These are phyloP conservation scores for Thamnaconus septentrionalis DNA, from an alignment of 2,113 vertebrate genomes.

Conservation along the genomic window DNA sequence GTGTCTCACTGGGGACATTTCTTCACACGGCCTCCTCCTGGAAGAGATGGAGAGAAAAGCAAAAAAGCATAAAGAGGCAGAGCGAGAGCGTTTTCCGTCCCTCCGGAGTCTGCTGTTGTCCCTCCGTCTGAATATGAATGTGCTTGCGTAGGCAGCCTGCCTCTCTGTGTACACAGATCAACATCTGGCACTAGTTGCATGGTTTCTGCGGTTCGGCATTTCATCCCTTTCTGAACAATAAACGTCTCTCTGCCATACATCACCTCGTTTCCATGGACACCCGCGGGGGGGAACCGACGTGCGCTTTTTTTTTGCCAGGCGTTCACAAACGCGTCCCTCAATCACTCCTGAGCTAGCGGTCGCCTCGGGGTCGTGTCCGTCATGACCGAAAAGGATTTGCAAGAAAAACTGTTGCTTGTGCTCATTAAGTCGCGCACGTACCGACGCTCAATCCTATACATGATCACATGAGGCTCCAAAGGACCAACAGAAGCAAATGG, in stretches of 20 bases:
- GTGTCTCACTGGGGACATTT: conserved; percentile 61
- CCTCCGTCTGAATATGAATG: conserved; percentile 41
- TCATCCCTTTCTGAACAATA: conserved; percentile 57
- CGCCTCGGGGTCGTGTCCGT: too few species aligned
- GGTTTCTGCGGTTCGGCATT: conserved; percentile 52
- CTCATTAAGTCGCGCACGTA: background rate
- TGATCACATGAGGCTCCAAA: conserved; percentile 49
- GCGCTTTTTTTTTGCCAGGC: too few species aligned
- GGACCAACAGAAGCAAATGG: conserved; percentile 40
- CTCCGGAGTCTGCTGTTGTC: conserved; percentile 16
- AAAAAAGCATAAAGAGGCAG: conserved; percentile 13
- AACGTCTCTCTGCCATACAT: conserved; percentile 46
- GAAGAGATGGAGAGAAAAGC: conserved; percentile 24
- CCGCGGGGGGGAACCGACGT: conserved; percentile 2
- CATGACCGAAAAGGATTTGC: too few species aligned
- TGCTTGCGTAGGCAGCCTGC: conserved; percentile 46
- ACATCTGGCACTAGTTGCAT: conserved; percentile 61
- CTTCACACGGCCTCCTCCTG: conserved; percentile 72
- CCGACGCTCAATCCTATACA: conserved; percentile 17
- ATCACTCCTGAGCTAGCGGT: background rate
- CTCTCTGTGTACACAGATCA: conserved; percentile 48
- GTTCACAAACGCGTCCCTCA: background rate
- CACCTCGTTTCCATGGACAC: conserved; percentile 40
- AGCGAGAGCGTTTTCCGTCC: conserved; percentile 10
- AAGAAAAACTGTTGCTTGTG: too few species aligned